phyloP scores from a whole-genome alignment of 2,797 vertebrate species.

The Hybognathus amarus region DNA sequence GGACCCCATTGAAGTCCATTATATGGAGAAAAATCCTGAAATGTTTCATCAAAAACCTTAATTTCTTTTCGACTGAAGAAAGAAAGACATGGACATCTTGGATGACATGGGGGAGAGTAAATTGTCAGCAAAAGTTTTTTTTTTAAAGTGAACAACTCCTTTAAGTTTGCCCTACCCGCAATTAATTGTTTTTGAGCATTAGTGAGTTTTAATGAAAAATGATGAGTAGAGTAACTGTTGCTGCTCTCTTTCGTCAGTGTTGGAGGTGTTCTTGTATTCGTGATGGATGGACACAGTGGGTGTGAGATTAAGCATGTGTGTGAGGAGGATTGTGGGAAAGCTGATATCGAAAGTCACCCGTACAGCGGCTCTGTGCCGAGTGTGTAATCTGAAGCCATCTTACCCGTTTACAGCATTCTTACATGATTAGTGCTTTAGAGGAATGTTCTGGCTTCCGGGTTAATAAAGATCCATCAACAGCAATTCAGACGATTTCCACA shows the following conservation, averaged over 20 bases:
- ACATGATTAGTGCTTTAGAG: constrained; percentile 6
- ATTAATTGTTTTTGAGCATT: neutral
- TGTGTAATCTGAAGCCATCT: constrained; percentile 39
- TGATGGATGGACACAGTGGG: constrained; percentile 43
- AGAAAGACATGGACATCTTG: too few relatives aligned
- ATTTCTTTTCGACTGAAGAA: too few relatives aligned
- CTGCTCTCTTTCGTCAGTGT: constrained; percentile 16
- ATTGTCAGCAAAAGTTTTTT: too few relatives aligned
- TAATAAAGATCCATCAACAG: constrained; percentile 2
- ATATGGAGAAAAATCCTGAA: too few relatives aligned
- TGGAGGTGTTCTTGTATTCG: constrained; percentile 1
- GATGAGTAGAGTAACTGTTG: neutral
- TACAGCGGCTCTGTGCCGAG: neutral
- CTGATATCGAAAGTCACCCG: constrained; percentile 19
- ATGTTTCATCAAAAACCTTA: too few relatives aligned
- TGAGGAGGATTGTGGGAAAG: constrained; percentile 34
- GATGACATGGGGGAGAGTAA: too few relatives aligned
- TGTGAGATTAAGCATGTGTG: constrained; percentile 44
- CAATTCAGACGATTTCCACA: neutral
- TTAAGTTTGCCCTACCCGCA: neutral
- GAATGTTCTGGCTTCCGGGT: constrained; percentile 22
- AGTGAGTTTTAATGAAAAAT: neutral
- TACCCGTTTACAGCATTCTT: constrained; percentile 40
- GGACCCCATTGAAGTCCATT: too few relatives aligned
- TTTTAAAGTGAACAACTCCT: too few relatives aligned